Evolutionary conservation across 2,888 invertebrate species (phyloP).

Genomic region (Pardosa pseudoannulata): DNA sequence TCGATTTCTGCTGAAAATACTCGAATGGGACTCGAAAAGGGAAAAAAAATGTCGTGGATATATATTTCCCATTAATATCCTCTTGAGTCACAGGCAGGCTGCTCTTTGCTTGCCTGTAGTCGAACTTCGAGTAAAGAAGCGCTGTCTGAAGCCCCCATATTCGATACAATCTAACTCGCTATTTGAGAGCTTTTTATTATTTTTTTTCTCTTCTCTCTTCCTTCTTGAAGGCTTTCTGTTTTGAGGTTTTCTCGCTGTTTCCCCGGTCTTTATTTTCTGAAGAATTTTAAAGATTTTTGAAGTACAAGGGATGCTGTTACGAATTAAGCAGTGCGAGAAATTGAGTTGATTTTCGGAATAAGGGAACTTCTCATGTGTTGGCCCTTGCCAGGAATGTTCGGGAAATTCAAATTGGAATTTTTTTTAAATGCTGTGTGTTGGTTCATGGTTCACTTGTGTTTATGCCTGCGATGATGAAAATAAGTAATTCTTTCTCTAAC

Average conservation of each 20-base stretch:
- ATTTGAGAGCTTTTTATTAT: neutral
- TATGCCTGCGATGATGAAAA: too few species aligned
- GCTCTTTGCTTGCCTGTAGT: constrained; percentile 1
- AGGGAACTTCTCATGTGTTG: neutral
- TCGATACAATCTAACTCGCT: neutral
- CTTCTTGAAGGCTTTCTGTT: neutral
- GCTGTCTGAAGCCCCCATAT: neutral
- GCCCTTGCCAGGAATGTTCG: too few species aligned
- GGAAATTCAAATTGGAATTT: too few species aligned
- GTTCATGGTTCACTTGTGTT: too few species aligned
- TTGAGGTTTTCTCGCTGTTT: too few species aligned
- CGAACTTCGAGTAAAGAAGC: neutral
- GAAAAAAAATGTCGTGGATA: constrained; percentile 22
- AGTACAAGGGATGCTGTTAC: neutral
- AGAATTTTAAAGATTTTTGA: too few species aligned
- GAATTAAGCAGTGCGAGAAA: neutral
- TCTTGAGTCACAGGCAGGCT: constrained; percentile 19
- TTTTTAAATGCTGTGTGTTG: too few species aligned
- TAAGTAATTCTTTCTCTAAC: too few species aligned
- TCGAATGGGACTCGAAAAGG: neutral
- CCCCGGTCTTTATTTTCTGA: too few species aligned
- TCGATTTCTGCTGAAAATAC: constrained; percentile 34
- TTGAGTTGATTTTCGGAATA: neutral
- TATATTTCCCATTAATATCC: constrained; percentile 50
- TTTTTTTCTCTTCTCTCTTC: neutral